Evolutionary conservation across 2,888 invertebrate genomes (phyloP), one percentile per base, ranked within the genome.

Genomic region (Tridacna gigas): DNA sequence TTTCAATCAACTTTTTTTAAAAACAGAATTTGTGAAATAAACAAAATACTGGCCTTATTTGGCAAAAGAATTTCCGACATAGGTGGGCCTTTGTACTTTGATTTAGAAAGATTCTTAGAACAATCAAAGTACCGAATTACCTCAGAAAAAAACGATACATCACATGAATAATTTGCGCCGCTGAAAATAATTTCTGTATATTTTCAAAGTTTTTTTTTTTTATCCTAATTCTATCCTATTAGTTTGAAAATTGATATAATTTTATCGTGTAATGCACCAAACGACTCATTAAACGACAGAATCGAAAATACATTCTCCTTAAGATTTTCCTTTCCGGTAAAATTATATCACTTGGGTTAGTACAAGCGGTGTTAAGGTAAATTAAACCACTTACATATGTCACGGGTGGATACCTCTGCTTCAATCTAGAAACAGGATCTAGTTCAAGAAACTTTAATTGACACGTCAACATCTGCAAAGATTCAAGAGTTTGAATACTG

Each of bases 361-460:
- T 25, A 25, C 48, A 71, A 71, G 25, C 71, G 71, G 71, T 71
- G 71, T 71, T 22, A 26, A 20, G 51, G 71, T 71, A 71, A 48
- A 71, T 71, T 71, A 22, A 13, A 15, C 18, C 51, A 4, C 18
- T 51, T n/a, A 12, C 22, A 15, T 25, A 37, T 71, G 71, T 71
- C 71, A 71, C 71, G 71, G 71, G 71, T 71, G 71, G 71, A 22
- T 71, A 51, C 47, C 71, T 71, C 71, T 0, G 51, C 71, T 22
- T 37, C 45, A 71, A 47, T 69, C 48, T 51, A 71, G 71, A 71
- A 71, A 71, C 71, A 71, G 71, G 71, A 71, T 71, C 71, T 71
- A 15, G 25, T 51, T 26, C 48, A 25, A 7, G 37, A 71, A 51
- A 71, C 25, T 22, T 51, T 71, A 25, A 71, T 25, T 71, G 71